Conservation (phyloP, 2,797 vertebrate genomes). For the Meriones psammophilus region DNA sequence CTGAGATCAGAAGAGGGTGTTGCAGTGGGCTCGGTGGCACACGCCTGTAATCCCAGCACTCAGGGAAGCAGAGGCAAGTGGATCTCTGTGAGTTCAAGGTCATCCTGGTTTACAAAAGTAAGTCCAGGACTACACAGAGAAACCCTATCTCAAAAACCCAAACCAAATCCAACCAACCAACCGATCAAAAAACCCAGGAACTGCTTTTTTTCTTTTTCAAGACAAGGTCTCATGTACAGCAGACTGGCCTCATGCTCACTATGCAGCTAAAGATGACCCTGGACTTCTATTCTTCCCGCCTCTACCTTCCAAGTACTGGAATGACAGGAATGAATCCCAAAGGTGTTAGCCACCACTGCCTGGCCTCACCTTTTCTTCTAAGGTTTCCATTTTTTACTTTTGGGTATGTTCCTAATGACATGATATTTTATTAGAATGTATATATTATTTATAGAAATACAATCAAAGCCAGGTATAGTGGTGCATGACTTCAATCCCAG, state of each 20-base stretch:
- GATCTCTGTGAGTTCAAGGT: too few relatives aligned
- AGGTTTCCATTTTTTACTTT: not conserved
- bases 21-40: not conserved
- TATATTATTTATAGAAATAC: not conserved
- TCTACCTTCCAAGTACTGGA: not conserved
- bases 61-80: too few relatives aligned
- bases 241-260: too few relatives aligned
- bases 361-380: not conserved
- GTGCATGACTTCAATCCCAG: not conserved
- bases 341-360: accelerated
- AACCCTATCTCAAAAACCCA: too few relatives aligned
- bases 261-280: too few relatives aligned
- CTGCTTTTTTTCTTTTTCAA: not conserved
- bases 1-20: not conserved
- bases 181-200: too few relatives aligned
- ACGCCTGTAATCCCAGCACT: not conserved
- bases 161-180: too few relatives aligned
- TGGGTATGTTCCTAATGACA: not conserved
- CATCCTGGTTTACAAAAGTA: too few relatives aligned
- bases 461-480: not conserved
- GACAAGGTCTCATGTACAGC: not conserved
- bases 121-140: too few relatives aligned
- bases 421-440: not conserved
- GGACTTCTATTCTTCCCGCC: not conserved
- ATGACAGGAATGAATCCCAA: not conserved